Base-by-base conservation (phyloP, 2,888 invertebrate genomes). In the Gasteruption jaculator region DNA sequence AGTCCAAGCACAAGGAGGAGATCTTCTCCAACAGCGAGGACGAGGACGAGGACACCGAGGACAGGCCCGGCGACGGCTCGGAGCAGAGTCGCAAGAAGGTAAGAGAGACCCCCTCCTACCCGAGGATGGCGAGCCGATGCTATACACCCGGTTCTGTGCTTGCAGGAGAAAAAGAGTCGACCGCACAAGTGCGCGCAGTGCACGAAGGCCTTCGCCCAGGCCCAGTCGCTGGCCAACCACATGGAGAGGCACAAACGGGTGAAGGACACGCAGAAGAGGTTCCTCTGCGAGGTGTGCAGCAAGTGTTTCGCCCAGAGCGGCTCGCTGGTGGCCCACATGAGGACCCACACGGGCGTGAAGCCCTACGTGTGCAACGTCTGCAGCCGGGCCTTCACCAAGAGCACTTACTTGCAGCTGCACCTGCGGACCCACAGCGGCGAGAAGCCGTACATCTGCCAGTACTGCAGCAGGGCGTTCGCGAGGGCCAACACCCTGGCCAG, bases 231-330 rank as follows among this genome's bases (percentile, higher is more conserved):
- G 26, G 54, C 60, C 2, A 68, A 68, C 47, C 68, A 68, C 41
- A 55, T 60, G 48, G 67, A 68, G 39, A 60, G 65, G 12, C 68
- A 68, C 32, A 63, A 59, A 14, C 60, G 66, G 1, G 59, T 56
- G 0, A 63, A 61, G 33, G 66, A 67, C 24, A 61, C 62, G 3
- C 63, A 64, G 20, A 68, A 67, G 26, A 58, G 68, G 20, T 68
- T 63, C 39, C 52, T 68, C 4, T 68, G 68, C 22, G 68, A 68
- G 42, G 61, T 67, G 10, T 68, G 68, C 40, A 68, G 68, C 44
- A 68, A 68, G 41, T 63, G 65, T 42, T 68, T 68, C 16, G 67
- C 67, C 2, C 68, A 68, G 32, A 67, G 66, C 41, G 67, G 67
- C 10, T 65, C 67, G 1, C 32, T 68, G 6, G 63, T 63, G 1